Evolutionary conservation across 2,888 invertebrate genomes (phyloP).

Genomic region (Drosophila merina): DNA sequence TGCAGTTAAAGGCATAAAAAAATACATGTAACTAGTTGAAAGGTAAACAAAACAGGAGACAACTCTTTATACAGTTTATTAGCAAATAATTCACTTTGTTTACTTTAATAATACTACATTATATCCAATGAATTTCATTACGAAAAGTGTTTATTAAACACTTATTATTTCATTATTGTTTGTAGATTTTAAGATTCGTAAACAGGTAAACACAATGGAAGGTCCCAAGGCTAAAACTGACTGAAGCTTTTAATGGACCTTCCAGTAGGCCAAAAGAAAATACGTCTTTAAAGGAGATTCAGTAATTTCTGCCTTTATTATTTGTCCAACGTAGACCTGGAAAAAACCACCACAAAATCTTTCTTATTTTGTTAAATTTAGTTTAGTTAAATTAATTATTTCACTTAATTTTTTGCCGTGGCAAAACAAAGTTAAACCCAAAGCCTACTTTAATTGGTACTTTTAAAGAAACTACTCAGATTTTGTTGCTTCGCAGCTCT

Average conservation of each 20-base stretch:
- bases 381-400: neutral
- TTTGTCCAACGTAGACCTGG: neutral
- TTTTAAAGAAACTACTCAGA: neutral
- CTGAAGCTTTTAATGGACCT: constrained; percentile 12
- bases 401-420: too few relatives aligned
- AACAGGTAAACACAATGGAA: constrained; percentile 58
- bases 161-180: constrained; percentile 9
- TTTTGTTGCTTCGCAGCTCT: neutral
- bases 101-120: neutral
- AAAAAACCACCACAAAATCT: neutral
- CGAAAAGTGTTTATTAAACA: constrained; percentile 40
- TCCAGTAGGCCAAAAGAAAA: constrained; percentile 11
- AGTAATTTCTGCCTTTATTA: neutral
- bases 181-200: constrained; percentile 17
- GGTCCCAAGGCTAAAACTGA: constrained; percentile 42
- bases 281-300: neutral
- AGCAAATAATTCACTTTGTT: neutral
- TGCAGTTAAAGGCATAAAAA: constrained; percentile 25
- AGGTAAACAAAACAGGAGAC: constrained; percentile 25
- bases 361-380: neutral
- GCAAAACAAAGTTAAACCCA: too few relatives aligned
- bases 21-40: constrained; percentile 10
- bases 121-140: neutral
- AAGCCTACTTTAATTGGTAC: neutral
- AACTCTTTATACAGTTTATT: constrained; percentile 2